Conservation (phyloP, 2,888 invertebrate species). For the Clostera curtula region DNA sequence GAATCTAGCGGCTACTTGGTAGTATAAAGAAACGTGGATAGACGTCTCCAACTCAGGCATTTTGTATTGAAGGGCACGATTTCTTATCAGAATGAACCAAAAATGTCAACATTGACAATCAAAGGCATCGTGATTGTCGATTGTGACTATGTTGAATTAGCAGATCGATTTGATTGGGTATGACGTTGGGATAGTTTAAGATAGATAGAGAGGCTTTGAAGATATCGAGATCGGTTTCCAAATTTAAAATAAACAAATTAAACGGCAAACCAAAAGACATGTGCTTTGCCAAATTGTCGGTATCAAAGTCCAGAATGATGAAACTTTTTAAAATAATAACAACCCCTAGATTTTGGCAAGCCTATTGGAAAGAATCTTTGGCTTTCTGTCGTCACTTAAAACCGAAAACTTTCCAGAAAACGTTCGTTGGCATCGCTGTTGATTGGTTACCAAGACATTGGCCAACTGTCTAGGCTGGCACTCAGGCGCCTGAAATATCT, state of each 20-base stretch:
- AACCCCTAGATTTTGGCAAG: constrained; percentile 2
- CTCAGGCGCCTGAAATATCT: constrained; percentile 1
- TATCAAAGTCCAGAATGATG: constrained; percentile 1
- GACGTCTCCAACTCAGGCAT: no score
- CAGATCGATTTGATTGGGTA: no score
- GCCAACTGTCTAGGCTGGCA: constrained; percentile 1
- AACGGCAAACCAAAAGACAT: neutral
- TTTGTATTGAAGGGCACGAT: no score
- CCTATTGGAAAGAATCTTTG: neutral
- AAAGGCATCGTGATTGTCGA: no score
- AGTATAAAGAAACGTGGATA: no score
- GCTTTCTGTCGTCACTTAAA: constrained; percentile 1
- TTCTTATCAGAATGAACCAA: no score
- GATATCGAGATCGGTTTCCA: neutral
- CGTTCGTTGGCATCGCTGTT: constrained; percentile 1
- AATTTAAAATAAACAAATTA: constrained; percentile 1
- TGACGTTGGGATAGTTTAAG: no score
- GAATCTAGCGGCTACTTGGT: no score
- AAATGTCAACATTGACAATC: no score
- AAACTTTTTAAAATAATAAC: constrained; percentile 1
- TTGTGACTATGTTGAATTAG: no score
- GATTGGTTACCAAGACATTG: neutral
- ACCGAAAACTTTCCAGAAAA: neutral
- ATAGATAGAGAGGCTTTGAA: no score
- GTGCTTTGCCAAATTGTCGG: neutral